Conservation (phyloP, 2,888 invertebrate genomes). For the Drosophila helvetica region DNA sequence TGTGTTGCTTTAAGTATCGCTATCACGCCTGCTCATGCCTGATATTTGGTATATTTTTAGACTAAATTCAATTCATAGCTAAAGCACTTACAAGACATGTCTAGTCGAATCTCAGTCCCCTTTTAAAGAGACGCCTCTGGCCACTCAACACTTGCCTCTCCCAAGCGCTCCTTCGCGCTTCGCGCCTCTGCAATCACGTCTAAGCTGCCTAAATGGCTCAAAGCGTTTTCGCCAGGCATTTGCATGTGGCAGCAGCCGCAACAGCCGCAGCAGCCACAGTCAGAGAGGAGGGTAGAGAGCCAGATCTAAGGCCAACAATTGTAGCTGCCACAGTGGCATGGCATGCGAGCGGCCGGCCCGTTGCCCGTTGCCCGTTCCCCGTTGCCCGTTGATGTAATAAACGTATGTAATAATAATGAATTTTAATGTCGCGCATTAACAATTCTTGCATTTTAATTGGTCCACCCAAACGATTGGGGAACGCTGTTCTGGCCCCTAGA, state of each 20-base stretch:
- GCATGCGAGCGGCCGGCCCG: constrained; percentile 41
- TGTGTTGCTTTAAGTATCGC: no score
- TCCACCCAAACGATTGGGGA: constrained; percentile 42
- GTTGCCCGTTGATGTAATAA: constrained; percentile 64
- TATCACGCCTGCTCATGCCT: no score
- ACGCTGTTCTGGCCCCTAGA: background rate
- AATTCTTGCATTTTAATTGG: constrained; percentile 81
- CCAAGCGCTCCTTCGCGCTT: background rate
- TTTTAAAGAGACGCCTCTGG: constrained; percentile 14
- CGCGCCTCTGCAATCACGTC: constrained; percentile 13
- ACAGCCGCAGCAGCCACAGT: background rate
- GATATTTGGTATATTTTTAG: no score
- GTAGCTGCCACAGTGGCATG: constrained; percentile 41
- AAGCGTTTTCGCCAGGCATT: constrained; percentile 62
- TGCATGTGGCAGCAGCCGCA: constrained; percentile 50
- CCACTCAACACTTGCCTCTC: constrained; percentile 27
- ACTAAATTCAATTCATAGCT: no score
- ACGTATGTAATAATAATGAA: constrained; percentile 79
- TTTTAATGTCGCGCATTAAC: constrained; percentile 79
- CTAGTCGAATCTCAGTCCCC: background rate
- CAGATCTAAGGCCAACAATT: constrained; percentile 45
- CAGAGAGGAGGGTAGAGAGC: background rate
- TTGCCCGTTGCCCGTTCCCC: background rate
- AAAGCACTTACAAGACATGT: no score
- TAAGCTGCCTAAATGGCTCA: constrained; percentile 60